Base-by-base conservation (phyloP, 2,797 vertebrate species). In the Geotria australis region DNA sequence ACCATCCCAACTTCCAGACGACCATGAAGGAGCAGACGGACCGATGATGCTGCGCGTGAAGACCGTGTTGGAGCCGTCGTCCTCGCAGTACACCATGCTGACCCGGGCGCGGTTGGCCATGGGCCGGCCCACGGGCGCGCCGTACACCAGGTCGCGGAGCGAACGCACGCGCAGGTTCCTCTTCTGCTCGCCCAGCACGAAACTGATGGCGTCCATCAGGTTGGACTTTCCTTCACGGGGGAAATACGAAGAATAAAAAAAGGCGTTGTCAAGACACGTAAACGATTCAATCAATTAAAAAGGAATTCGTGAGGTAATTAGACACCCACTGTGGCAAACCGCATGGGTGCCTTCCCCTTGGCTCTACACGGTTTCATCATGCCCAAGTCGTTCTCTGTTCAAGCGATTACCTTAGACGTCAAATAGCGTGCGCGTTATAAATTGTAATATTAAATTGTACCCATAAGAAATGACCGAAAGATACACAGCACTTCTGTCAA, bases 191-290 rank as follows among this genome's bases (percentile, higher is more conserved):
- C 81, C 88, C 64, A 83, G 66, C 51, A 76, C 83, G 62, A 98
- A 98, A 65, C 86, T 84, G 65, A 93, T 62, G 8, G 91, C 86
- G 62, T 98, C 88, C 83, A 95, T 94, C 59, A 98, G 67, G 49
- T 95, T 98, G 7, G 88, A 98, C 63, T 95, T 98, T 1, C 83
- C 81, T 85, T 57, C 59, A 12, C 12, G 4, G 13, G 15, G 2
- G 56, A 62, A 61, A 61, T 3, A 13, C 46, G 38, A 48, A 38
- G 58, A 7, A 3, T n/a, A 62, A 3, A 9, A 51, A 57, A 48
- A 15, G n/a, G 14, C 55, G 60, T 8, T 47, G 7, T 9, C 6
- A 24, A 12, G 13, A 58, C 46, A 14, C 6, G n/a, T 9, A 56
- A 12, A 8, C 14, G 48, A 15, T 45, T 57, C 48, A 14, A 10